A percentile compares a stretch with the other conserved stretches of the same genome.
These are phyloP conservation scores for Stomatorhinus walkeri DNA, from an alignment of 2,797 vertebrate species.

Conservation along the genomic window DNA sequence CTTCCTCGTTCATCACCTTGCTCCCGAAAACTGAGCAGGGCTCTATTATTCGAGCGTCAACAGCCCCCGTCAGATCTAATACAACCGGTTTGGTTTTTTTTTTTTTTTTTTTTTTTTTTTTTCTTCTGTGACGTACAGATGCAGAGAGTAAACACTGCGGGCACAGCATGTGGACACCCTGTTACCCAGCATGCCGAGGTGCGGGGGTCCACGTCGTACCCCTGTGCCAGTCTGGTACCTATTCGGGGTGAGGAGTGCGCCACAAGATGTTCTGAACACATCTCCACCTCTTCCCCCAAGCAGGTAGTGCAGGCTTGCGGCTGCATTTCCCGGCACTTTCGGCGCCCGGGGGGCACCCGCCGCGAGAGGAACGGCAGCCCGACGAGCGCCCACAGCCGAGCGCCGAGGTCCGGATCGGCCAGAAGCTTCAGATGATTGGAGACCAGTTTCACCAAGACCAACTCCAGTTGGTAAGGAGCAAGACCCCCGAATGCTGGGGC, in stretches of 20 bases:
- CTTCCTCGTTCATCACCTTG: constrained; percentile 11
- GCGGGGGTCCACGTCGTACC: not conserved
- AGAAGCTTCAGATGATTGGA: constrained; percentile 70
- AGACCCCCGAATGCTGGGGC: not conserved
- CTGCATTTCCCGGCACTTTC: constrained; percentile 60
- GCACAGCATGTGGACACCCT: too few species aligned
- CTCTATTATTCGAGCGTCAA: constrained; percentile 29
- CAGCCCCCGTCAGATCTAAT: constrained; percentile 41
- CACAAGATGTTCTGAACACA: not conserved
- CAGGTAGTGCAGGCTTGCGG: constrained; percentile 69
- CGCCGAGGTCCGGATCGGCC: constrained; percentile 61
- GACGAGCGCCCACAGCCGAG: constrained; percentile 45
- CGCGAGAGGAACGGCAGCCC: constrained; percentile 40
- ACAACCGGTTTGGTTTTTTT: constrained; percentile 17
- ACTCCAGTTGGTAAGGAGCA: constrained; percentile 59
- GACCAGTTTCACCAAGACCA: constrained; percentile 70
- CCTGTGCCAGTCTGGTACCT: not conserved
- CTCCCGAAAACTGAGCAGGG: not conserved
- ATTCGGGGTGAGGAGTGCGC: not conserved
- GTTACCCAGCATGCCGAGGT: not conserved
- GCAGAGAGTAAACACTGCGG: not conserved
- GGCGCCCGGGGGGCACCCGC: constrained; percentile 48
- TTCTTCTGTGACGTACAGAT: not conserved
- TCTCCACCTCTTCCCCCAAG: not conserved
- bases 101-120: not conserved